A percentile compares a stretch with the other conserved stretches of the same genome.
These are phyloP conservation scores for Seladonia tumulorum DNA, from an alignment of 2,888 invertebrate species.

Conservation along the genomic window DNA sequence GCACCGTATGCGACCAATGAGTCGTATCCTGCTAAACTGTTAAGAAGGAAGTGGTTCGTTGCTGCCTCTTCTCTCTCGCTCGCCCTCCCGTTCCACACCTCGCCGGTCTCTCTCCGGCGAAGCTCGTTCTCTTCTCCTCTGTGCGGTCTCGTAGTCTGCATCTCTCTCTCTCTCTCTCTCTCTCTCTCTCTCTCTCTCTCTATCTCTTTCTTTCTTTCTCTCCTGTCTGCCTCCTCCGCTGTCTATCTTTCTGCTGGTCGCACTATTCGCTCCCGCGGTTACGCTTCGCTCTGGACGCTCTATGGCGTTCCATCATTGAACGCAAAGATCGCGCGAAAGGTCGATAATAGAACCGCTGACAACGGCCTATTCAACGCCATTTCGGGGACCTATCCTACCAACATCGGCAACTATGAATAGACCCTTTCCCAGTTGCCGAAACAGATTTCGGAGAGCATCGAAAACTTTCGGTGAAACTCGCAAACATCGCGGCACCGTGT, in stretches of 20 bases:
- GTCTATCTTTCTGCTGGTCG: constrained; percentile 36
- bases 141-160: constrained; percentile 1
- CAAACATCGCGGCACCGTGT: not conserved
- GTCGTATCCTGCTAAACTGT: constrained; percentile 85
- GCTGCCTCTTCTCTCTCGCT: constrained; percentile 75
- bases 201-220: not conserved
- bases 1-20: constrained; percentile 83
- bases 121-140: constrained; percentile 30
- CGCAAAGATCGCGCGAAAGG: constrained; percentile 3
- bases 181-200: constrained; percentile 24
- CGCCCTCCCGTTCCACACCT: constrained; percentile 23
- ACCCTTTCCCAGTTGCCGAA: not conserved
- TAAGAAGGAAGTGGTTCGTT: constrained; percentile 85
- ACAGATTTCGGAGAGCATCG: not conserved
- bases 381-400: not conserved
- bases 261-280: constrained; percentile 40
- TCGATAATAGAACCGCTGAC: constrained; percentile 14
- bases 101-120: constrained; percentile 23
- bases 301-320: constrained; percentile 18
- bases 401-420: not conserved
- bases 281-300: constrained; percentile 35
- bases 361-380: not conserved
- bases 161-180: constrained; percentile 6
- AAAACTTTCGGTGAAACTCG: not conserved
- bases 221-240: constrained; percentile 3